These are phyloP conservation scores for Cyphomyrmex costatus DNA, from an alignment of 1,140 invertebrate species.

Conservation along the genomic window DNA sequence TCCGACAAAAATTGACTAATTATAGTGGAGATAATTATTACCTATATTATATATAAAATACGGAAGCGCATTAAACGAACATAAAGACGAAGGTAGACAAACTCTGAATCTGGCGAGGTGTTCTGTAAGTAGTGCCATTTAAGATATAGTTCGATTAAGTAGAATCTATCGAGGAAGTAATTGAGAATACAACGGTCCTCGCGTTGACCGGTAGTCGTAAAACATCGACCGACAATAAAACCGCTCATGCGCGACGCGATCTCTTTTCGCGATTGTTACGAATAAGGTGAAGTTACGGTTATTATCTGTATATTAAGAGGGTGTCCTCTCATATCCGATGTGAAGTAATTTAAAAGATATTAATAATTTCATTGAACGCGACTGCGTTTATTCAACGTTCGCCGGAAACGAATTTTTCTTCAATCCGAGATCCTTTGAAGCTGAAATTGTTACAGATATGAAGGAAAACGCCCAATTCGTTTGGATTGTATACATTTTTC, in stretches of 20 bases:
- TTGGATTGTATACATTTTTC: slow-evolving; percentile 3
- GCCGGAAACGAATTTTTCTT: not conserved
- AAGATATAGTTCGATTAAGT: slow-evolving; percentile 11
- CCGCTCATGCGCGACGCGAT: slow-evolving; percentile 16
- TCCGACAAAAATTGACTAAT: slow-evolving; percentile 11
- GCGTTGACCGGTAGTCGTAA: slow-evolving; percentile 35
- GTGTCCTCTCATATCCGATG: not conserved
- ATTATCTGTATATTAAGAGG: not conserved
- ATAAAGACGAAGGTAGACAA: not conserved
- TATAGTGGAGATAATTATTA: slow-evolving; percentile 24
- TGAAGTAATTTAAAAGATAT: not conserved
- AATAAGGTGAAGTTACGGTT: slow-evolving; percentile 23
- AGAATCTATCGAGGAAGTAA: slow-evolving; percentile 22
- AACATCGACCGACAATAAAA: slow-evolving; percentile 3
- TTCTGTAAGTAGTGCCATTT: not conserved
- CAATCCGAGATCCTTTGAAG: not conserved
- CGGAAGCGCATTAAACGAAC: not conserved
- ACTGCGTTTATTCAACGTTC: not conserved
- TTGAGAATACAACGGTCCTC: not conserved
- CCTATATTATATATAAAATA: too few relatives aligned
- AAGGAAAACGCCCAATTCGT: not conserved
- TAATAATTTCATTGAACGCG: not conserved
- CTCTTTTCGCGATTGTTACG: slow-evolving; percentile 11
- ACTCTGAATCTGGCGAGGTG: not conserved
- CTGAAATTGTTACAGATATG: not conserved